Base-by-base conservation (phyloP, 2,113 vertebrate species). In the Dromiciops gliroides region DNA sequence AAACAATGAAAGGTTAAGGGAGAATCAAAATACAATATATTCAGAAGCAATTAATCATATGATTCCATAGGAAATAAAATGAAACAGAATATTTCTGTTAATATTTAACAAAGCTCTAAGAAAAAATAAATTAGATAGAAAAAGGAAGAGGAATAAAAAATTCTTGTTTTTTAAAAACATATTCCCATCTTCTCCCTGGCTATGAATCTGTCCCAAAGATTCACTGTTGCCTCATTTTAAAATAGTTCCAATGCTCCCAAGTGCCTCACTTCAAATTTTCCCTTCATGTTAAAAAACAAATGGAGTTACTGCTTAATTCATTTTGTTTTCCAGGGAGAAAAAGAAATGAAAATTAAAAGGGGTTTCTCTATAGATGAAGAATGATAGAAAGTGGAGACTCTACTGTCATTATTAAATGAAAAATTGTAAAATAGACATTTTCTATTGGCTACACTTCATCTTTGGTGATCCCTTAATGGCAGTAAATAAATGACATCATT, bases 221-320 rank as follows among this genome's bases (percentile, higher is more conserved):
- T 98, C 92, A 19, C 31, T 97, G 67, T 96, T 95, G 92, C 44
- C 89, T 95, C 91, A 50, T 98, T 97, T 98, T 97, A 95, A 97
- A 91, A 11, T 97, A 95, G 93, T 94, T 90, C 93, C 96, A 97
- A 75, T 93, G 25, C n/a, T n/a, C n/a, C n/a, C n/a, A n/a, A n/a
- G n/a, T n/a, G n/a, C n/a, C n/a, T n/a, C n/a, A 89, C 93, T 98
- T 97, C 93, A 96, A 98, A 97, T 95, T 97, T 96, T 97, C 93
- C 60, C 83, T 96, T 98, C 97, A 95, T 97, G 92, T 97, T 95
- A 96, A 93, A 97, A 98, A 98, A 97, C 93, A 98, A 98, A 94
- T 51, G 0, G 5, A 96, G 88, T 95, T 97, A n/a, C 91, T 93
- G 53, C 92, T 98, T 98, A 98, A 98, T 98, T 98, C 97, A 97